phyloP scores from a whole-genome alignment of 1,140 invertebrate genomes.

The Magallana ariakensis region DNA sequence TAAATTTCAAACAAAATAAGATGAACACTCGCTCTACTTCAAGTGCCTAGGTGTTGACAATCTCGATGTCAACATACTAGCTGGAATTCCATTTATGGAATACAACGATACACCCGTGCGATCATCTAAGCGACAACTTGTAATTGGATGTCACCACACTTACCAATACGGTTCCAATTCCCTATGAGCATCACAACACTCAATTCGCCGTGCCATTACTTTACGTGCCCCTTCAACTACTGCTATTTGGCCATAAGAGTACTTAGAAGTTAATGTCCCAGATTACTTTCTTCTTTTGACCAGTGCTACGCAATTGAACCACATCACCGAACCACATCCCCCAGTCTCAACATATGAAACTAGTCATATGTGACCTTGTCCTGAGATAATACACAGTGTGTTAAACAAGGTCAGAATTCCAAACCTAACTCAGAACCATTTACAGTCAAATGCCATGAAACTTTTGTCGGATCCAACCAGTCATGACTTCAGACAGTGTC shows the following conservation, averaged over 20 bases:
- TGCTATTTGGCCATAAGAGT: conserved; percentile 59
- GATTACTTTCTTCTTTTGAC: conserved; percentile 35
- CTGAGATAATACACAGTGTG: conserved; percentile 46
- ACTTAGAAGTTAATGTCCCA: conserved; percentile 53
- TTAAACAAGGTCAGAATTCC: conserved; percentile 51
- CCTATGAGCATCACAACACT: not conserved
- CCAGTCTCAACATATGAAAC: not conserved
- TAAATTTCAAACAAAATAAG: conserved; percentile 42
- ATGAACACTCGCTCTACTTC: conserved; percentile 36
- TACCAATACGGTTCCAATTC: not conserved
- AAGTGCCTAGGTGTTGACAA: conserved; percentile 55
- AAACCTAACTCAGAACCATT: conserved; percentile 53
- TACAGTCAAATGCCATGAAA: conserved; percentile 52
- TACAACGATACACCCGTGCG: conserved; percentile 34
- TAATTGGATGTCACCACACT: conserved; percentile 9
- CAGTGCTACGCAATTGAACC: conserved; percentile 44
- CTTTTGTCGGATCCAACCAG: conserved; percentile 42
- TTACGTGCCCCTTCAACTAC: conserved; percentile 21
- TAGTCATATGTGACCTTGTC: conserved; percentile 41
- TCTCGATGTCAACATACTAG: conserved; percentile 53
- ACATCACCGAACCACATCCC: too few species aligned
- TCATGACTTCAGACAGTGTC: too few species aligned
- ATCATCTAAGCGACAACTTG: conserved; percentile 9
- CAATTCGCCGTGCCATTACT: conserved; percentile 28
- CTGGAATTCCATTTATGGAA: conserved; percentile 56